These are phyloP conservation scores for Cirrhinus mrigala DNA, from an alignment of 2,797 vertebrate species.

Conservation along the genomic window DNA sequence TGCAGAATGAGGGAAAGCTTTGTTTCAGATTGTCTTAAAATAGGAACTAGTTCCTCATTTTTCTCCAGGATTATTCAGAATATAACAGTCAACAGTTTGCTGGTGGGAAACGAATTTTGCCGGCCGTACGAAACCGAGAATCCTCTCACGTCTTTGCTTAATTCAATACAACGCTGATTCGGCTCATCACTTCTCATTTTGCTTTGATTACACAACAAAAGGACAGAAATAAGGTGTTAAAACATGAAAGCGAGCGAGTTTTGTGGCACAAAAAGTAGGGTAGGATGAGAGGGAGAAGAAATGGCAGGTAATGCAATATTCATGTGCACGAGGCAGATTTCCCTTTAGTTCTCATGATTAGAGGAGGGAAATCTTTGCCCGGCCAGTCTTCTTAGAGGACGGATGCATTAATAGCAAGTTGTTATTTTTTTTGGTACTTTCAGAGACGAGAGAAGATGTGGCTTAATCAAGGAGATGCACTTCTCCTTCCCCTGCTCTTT, in stretches of 20 bases:
- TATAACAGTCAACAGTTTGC: conserved; percentile 32
- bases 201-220: conserved; percentile 28
- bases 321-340: conserved; percentile 33
- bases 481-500: conserved; percentile 49
- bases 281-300: conserved; percentile 34
- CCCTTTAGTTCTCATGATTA: conserved; percentile 43
- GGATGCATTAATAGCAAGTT: conserved; percentile 51
- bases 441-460: conserved; percentile 35
- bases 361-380: conserved; percentile 11
- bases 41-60: conserved; percentile 50
- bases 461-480: conserved; percentile 48
- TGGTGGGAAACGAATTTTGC: background rate
- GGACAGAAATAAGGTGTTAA: background rate
- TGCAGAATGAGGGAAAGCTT: conserved; percentile 28
- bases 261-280: conserved; percentile 27
- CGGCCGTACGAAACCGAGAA: background rate
- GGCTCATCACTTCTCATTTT: conserved; percentile 16
- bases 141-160: background rate
- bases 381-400: conserved; percentile 14
- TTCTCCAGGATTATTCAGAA: conserved; percentile 14
- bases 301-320: conserved; percentile 56
- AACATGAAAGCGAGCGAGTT: conserved; percentile 6
- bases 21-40: conserved; percentile 57
- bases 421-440: conserved; percentile 46
- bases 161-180: conserved; percentile 1